Conservation (phyloP, 2,888 invertebrate species). For the Cryptophagus acutangulus region DNA sequence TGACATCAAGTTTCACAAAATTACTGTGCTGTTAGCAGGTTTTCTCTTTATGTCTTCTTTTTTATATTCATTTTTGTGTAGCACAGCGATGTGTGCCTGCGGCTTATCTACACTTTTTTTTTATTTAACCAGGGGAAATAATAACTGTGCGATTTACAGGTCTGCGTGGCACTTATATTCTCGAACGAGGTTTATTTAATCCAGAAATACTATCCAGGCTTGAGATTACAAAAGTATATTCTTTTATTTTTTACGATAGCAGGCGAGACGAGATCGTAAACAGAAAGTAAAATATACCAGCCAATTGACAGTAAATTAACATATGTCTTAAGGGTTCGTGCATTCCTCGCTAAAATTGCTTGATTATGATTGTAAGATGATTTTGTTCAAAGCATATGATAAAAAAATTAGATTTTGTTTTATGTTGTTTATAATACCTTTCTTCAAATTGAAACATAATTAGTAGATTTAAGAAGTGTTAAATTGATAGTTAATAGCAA, state of each 20-base stretch:
- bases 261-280: conserved; percentile 13
- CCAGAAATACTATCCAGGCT: conserved; percentile 18
- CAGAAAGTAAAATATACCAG: conserved; percentile 14
- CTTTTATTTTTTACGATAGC: conserved; percentile 20
- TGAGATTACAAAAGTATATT: conserved; percentile 24
- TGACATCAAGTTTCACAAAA: conserved; percentile 24
- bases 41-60: conserved; percentile 21
- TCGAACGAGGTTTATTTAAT: conserved; percentile 24
- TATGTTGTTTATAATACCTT: too few species aligned
- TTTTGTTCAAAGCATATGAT: too few species aligned
- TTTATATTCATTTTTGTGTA: conserved; percentile 13
- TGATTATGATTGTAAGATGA: too few species aligned
- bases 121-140: conserved; percentile 28
- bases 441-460: too few species aligned
- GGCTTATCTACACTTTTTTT: conserved; percentile 26
- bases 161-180: conserved; percentile 22
- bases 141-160: conserved; percentile 25
- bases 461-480: too few species aligned
- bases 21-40: conserved; percentile 23
- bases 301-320: conserved; percentile 23
- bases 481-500: too few species aligned
- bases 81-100: conserved; percentile 14
- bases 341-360: too few species aligned
- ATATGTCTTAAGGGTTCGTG: conserved; percentile 14
- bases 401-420: too few species aligned